phyloP scores from a whole-genome alignment of 23 tunicate species.

The Styela clava region DNA sequence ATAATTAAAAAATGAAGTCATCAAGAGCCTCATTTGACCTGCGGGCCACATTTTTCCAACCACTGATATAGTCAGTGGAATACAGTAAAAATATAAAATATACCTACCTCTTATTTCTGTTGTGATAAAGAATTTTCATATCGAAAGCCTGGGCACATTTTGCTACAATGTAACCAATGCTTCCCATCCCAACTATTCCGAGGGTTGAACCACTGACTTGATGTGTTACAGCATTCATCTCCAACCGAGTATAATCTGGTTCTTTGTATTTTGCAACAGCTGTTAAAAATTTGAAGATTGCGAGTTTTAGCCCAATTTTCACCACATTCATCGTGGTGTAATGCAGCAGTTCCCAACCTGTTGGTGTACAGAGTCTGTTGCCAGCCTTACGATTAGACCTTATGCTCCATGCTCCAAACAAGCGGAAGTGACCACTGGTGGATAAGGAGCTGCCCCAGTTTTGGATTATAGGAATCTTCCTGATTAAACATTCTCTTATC shows the following conservation, averaged over 20 bases:
- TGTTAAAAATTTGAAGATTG: not conserved
- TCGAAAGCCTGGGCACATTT: slow-evolving; percentile 54
- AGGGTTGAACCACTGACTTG: slow-evolving; percentile 56
- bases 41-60: not conserved
- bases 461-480: not conserved
- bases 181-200: slow-evolving; percentile 94
- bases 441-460: too few species aligned
- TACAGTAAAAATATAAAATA: not conserved
- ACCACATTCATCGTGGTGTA: too few species aligned
- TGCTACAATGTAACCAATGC: slow-evolving; percentile 71
- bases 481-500: too few species aligned
- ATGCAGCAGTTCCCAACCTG: not conserved
- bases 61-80: not conserved
- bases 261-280: not conserved
- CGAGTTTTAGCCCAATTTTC: not conserved
- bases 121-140: slow-evolving; percentile 80
- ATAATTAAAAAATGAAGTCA: too few species aligned
- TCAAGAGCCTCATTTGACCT: not conserved
- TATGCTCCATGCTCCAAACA: too few species aligned
- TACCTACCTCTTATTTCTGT: slow-evolving; percentile 56
- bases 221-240: slow-evolving; percentile 18
- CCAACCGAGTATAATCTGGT: not conserved
- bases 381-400: too few species aligned
- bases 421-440: too few species aligned
- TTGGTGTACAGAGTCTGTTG: too few species aligned